A percentile compares a stretch with the other conserved stretches of the same genome.
These are phyloP conservation scores for Scylla paramamosain DNA, from an alignment of 1,140 invertebrate species.

Conservation along the genomic window DNA sequence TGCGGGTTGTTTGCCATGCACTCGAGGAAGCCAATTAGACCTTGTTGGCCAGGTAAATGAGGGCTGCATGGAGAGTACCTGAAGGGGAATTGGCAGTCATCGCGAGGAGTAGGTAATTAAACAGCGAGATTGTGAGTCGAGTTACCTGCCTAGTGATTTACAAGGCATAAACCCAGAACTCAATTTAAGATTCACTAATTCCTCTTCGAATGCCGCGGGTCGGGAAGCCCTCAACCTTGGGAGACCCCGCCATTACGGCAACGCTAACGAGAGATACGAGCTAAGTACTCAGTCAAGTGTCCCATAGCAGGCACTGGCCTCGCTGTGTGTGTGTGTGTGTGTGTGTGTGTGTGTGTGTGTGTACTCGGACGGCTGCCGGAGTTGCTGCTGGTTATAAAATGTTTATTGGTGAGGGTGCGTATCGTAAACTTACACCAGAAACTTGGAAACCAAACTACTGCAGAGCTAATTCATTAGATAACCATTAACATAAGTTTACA, in stretches of 20 bases:
- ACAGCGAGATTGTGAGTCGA: constrained; percentile 7
- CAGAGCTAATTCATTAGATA: background rate
- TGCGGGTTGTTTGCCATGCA: background rate
- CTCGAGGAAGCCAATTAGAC: background rate
- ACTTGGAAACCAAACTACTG: background rate
- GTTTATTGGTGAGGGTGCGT: background rate
- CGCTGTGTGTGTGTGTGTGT: no score
- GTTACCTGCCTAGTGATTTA: background rate
- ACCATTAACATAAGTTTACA: constrained; percentile 1
- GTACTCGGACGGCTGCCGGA: background rate
- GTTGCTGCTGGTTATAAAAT: background rate
- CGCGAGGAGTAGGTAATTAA: background rate
- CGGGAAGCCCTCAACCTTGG: background rate
- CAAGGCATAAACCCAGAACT: background rate
- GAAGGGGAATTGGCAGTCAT: constrained; percentile 12
- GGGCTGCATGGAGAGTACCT: background rate
- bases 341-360: no score
- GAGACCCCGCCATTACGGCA: background rate
- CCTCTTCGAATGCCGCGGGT: background rate
- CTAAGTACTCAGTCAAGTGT: background rate
- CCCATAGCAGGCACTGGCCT: background rate
- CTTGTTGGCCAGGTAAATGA: constrained; percentile 21
- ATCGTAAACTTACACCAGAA: background rate
- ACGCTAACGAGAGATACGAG: background rate
- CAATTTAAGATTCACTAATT: constrained; percentile 14